Evolutionary conservation across 2,797 vertebrate species (phyloP).

Genomic region (Morus bassanus): DNA sequence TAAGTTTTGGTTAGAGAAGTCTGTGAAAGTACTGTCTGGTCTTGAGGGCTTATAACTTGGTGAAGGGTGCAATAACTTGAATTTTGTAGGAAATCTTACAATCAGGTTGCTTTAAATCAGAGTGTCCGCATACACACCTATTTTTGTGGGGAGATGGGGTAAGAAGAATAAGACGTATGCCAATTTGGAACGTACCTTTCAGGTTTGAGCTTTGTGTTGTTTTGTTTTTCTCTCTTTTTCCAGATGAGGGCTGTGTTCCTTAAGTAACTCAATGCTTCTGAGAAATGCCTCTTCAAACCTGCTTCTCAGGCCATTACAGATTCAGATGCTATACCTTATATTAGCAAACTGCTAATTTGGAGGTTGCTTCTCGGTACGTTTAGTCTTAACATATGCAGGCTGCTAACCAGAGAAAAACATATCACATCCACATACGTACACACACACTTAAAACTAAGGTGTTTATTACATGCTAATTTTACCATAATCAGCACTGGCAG

Average conservation of each 20-base stretch:
- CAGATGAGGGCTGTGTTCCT: neutral
- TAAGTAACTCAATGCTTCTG: neutral
- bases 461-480: constrained; percentile 50
- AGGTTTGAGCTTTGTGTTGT: neutral
- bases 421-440: neutral
- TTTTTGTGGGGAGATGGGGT: neutral
- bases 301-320: neutral
- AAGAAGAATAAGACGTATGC: neutral
- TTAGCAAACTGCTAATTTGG: neutral
- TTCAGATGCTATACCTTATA: neutral
- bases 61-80: neutral
- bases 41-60: neutral
- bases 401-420: neutral
- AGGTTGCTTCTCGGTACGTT: neutral
- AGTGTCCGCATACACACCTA: neutral
- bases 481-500: neutral
- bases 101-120: neutral
- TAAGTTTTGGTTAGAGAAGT: neutral
- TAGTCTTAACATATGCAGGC: neutral
- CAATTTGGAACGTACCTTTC: neutral
- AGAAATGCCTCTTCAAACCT: neutral
- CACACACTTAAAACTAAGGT: neutral
- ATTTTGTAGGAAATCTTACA: neutral
- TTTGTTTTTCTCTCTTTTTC: neutral
- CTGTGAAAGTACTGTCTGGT: neutral